Conservation (phyloP, 2,797 vertebrate species). For the Loriculus beryllinus region DNA sequence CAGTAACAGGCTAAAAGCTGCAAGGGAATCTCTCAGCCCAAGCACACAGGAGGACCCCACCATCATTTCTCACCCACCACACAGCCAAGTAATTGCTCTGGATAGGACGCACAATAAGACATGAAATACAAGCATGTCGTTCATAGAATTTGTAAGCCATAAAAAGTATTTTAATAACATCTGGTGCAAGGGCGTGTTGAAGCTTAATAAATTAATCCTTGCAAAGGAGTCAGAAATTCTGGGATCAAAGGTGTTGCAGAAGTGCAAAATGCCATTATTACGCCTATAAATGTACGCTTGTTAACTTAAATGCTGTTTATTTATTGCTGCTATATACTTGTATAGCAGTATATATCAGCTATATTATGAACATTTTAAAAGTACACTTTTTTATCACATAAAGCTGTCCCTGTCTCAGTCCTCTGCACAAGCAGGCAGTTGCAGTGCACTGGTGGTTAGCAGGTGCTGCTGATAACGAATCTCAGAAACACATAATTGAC, state of each 20-base stretch:
- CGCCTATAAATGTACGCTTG: conserved; percentile 28
- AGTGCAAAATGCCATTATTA: conserved; percentile 48
- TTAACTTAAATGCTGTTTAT: conserved; percentile 48
- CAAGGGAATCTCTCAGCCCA: not conserved
- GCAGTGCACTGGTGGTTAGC: not conserved
- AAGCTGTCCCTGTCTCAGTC: not conserved
- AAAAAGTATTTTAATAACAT: conserved; percentile 53
- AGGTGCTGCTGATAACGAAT: not conserved
- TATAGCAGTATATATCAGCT: not conserved
- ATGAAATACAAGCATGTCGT: conserved; percentile 21
- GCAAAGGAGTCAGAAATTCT: not conserved
- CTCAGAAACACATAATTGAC: not conserved
- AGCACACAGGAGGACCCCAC: not conserved
- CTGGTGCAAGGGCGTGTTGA: conserved; percentile 1
- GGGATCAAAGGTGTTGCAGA: conserved; percentile 54
- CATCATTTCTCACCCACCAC: not conserved
- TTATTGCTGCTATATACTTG: conserved; percentile 3
- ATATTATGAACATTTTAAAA: not conserved
- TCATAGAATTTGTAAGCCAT: not conserved
- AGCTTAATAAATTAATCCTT: conserved; percentile 59
- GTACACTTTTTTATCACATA: not conserved
- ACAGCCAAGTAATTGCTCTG: conserved; percentile 16
- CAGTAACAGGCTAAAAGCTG: not conserved
- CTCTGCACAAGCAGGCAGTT: not conserved
- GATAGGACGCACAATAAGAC: conserved; percentile 3